Base-by-base conservation (phyloP, 2,113 vertebrate species). In the Coptodon bakossiorum region DNA sequence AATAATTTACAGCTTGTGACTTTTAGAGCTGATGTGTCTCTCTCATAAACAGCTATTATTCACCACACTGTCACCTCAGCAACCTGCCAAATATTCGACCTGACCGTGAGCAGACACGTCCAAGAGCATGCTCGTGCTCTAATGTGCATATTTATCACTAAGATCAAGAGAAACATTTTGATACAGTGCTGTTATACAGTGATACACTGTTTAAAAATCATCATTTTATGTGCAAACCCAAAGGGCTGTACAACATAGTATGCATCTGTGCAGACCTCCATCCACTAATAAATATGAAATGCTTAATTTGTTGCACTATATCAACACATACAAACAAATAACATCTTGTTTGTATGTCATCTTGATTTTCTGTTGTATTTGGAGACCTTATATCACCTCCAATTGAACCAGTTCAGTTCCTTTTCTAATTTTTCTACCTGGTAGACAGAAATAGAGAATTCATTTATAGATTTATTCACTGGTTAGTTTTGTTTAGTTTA, bases 1-100 rank as follows among this genome's bases (percentile, higher is more conserved):
- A 54, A 66, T 54, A 57, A 93, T 95, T 94, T 89, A 92, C 81
- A 82, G 87, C 80, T 80, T 85, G 82, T 80, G 87, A 83, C 82
- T 89, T 86, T 82, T 73, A 76, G 83, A 88, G 88, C 76, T 84
- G 71, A 78, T 86, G 86, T 83, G 63, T 56, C 73, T 34, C 59
- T 57, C 84, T 85, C 59, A 90, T 92, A 91, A 94, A 93, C 50
- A 45, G 53, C 88, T 90, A 93, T 95, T 92, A 93, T 88, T 95
- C 89, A 94, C 59, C 73, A 78, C n/a, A 50, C 86, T 92, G 90
- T 91, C 92, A 92, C 86, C 38, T 80, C 85, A 68, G 57, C 45
- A 82, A 84, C 53, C 73, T 79, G 57, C 84, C 80, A 86, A 88
- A 88, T 56, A 79, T 54, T 83, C 73, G 24, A 71, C 36, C 68